Percentiles rank a stretch among this genome's conserved stretches.
These are phyloP conservation scores for Coptodon bakossiorum DNA, from an alignment of 2,113 vertebrate species.

Conservation along the genomic window DNA sequence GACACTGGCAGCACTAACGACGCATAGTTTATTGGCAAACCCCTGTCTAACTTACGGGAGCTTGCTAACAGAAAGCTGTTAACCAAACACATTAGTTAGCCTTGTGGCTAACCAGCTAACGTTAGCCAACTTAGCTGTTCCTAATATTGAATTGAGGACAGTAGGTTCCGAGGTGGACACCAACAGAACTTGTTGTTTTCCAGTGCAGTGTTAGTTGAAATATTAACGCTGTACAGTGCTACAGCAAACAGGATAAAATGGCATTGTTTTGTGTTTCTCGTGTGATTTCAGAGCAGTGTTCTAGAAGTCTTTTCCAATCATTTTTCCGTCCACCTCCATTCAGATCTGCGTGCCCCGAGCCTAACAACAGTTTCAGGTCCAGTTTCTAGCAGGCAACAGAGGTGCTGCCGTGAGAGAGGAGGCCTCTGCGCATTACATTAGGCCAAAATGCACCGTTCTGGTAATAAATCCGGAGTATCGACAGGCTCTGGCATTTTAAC, in stretches of 20 bases:
- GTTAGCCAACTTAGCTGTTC: slow-evolving; percentile 13
- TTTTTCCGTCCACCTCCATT: slow-evolving; percentile 2
- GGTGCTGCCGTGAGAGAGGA: slow-evolving; percentile 23
- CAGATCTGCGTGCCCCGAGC: slow-evolving; percentile 1
- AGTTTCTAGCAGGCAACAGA: not conserved
- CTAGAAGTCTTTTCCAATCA: slow-evolving; percentile 9
- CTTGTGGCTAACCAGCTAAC: slow-evolving; percentile 32
- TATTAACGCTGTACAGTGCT: not conserved
- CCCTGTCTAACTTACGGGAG: not conserved
- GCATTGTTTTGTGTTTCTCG: slow-evolving; percentile 23
- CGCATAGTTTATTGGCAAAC: not conserved
- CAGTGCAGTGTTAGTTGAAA: not conserved
- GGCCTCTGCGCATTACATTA: slow-evolving; percentile 47
- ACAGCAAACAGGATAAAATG: not conserved
- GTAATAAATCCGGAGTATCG: slow-evolving; percentile 3
- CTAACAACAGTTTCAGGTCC: slow-evolving; percentile 27
- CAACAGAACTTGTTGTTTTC: slow-evolving; percentile 26
- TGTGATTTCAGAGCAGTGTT: slow-evolving; percentile 4
- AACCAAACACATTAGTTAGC: slow-evolving; percentile 25
- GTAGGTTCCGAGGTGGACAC: slow-evolving; percentile 22
- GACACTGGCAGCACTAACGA: not conserved
- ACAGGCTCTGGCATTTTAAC: not conserved
- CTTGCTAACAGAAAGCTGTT: slow-evolving; percentile 5
- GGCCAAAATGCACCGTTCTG: slow-evolving; percentile 27
- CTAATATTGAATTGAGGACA: not conserved